phyloP scores from a whole-genome alignment of 2,797 vertebrate species.

The Macrochelys suwanniensis region DNA sequence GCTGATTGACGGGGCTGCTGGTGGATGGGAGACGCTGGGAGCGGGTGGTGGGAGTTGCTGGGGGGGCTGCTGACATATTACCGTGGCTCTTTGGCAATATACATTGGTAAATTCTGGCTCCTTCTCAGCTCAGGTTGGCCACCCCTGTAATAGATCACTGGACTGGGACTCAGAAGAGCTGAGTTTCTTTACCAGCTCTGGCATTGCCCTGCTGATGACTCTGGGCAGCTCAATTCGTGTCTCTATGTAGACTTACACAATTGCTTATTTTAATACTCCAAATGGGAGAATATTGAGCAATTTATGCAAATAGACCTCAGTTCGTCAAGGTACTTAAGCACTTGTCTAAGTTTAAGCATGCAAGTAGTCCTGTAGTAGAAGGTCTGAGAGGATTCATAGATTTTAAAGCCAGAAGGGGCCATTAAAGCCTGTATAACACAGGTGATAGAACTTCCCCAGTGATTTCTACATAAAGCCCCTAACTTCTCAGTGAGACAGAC shows the following conservation, averaged over 20 bases:
- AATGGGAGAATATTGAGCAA: not conserved
- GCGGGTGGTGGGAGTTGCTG: no score
- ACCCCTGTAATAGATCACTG: not conserved
- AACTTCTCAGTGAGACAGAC: not conserved
- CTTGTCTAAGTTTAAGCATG: not conserved
- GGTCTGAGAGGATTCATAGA: not conserved
- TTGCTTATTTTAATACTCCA: not conserved
- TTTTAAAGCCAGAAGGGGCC: not conserved
- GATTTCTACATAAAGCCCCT: not conserved
- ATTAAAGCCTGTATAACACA: not conserved
- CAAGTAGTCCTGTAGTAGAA: not conserved
- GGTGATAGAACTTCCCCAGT: not conserved
- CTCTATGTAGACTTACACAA: not conserved
- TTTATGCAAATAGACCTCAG: not conserved
- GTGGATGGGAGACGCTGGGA: no score
- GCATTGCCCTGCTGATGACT: not conserved
- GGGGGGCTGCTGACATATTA: no score
- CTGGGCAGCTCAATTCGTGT: not conserved
- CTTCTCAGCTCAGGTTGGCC: no score
- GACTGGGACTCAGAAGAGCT: no score
- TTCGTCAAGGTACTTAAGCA: not conserved
- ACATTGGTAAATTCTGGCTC: no score
- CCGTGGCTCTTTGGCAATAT: no score
- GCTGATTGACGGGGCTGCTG: no score
- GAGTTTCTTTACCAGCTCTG: not conserved